A percentile compares a stretch with the other conserved stretches of the same genome.
Conservation (phyloP, 1,140 invertebrate species). For the Bombyx mori region DNA sequence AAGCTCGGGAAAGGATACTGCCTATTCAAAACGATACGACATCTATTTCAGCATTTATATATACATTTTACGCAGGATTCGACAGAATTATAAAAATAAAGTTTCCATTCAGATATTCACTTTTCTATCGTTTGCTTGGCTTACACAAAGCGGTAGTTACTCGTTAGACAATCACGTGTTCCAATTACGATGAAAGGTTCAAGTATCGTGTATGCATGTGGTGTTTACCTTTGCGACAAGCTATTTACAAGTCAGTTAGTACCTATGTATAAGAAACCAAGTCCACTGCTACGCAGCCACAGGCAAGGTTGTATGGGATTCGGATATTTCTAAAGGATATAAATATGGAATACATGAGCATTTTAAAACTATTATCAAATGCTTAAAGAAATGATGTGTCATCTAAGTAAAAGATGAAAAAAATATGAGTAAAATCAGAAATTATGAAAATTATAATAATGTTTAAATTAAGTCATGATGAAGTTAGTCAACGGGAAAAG, state of each 20-base stretch:
- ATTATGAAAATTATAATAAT: constrained; percentile 1
- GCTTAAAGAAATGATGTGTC: background rate
- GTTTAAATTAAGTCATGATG: background rate
- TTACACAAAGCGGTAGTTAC: constrained; percentile 35
- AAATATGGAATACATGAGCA: no score
- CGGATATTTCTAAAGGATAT: no score
- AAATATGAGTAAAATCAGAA: background rate
- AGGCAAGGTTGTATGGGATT: constrained; percentile 14
- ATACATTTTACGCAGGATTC: constrained; percentile 56
- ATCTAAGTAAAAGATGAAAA: background rate
- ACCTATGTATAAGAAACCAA: constrained; percentile 64
- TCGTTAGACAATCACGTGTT: no score
- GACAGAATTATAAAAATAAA: constrained; percentile 27
- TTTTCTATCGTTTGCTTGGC: constrained; percentile 11
- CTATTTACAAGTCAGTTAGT: constrained; percentile 36
- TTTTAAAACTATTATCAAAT: background rate
- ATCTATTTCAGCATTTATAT: constrained; percentile 58
- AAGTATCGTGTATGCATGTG: no score
- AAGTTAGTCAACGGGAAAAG: constrained; percentile 10
- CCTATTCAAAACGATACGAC: constrained; percentile 52
- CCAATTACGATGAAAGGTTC: no score
- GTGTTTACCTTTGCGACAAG: constrained; percentile 61
- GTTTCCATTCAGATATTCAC: constrained; percentile 27
- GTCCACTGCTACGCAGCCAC: constrained; percentile 65
- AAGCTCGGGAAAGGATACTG: constrained; percentile 47